Evolutionary conservation across 2,113 vertebrate genomes (phyloP).

Genomic region (Ursus arctos): DNA sequence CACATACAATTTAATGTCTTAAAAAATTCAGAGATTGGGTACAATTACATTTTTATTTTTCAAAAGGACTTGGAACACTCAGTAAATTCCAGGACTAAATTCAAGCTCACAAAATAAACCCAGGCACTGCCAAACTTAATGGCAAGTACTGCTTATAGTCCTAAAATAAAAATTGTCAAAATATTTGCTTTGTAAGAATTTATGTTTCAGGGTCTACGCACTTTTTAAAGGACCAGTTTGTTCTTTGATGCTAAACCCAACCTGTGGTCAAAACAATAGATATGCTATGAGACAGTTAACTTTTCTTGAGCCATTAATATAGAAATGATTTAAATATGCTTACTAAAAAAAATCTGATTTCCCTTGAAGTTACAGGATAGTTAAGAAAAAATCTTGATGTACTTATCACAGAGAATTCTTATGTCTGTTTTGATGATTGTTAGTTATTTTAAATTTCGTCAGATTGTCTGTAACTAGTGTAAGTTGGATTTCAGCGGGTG

Average conservation of each 20-base stretch:
- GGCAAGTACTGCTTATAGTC: not conserved
- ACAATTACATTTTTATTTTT: constrained; percentile 42
- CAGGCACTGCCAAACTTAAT: not conserved
- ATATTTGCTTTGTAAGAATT: constrained; percentile 38
- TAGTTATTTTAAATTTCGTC: not conserved
- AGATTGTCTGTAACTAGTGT: not conserved
- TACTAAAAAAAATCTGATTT: not conserved
- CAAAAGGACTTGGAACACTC: not conserved
- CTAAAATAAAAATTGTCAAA: constrained; percentile 36
- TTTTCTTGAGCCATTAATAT: not conserved
- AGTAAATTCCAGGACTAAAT: constrained; percentile 29
- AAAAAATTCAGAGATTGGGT: constrained; percentile 14
- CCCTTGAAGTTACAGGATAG: not conserved
- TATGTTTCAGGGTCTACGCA: not conserved
- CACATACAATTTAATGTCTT: not conserved
- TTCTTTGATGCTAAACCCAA: constrained; percentile 10
- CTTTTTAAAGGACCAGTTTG: not conserved
- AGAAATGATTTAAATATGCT: not conserved
- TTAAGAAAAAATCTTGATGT: not conserved
- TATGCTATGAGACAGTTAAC: not conserved
- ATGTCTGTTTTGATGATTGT: not conserved
- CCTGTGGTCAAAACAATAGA: not conserved
- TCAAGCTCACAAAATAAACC: constrained; percentile 33
- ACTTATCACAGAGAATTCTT: not conserved
- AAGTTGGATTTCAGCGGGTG: constrained; percentile 1